Evolutionary conservation across 1,140 invertebrate species (phyloP), one percentile per base, ranked within the genome.

Genomic region (Scylla paramamosain): DNA sequence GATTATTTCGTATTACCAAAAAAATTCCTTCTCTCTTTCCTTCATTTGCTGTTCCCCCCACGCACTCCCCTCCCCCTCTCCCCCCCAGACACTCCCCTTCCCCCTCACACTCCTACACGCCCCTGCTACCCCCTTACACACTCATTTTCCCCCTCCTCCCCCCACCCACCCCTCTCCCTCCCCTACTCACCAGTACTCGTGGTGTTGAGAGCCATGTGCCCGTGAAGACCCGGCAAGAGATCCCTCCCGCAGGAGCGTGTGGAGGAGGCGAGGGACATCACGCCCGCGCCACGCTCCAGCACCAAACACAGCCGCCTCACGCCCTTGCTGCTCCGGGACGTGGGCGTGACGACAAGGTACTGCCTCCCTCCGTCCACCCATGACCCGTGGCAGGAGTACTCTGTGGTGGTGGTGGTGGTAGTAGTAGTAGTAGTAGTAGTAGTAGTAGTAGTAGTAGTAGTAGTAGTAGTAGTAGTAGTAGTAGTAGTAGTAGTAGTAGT

Each of bases 331-430:
- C 95, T 95, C 14, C 96, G 84, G n/a, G 96, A 96, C 16, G 92
- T 95, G 39, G 96, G 96, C 4, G 96, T 96, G 52, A 96, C 96
- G 10, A 96, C 96, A 39, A 96, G 87, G 92, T 95, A 96, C 67
- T 96, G 94, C 14, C 95, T 95, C 0, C 95, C 96, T 0, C 86
- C 96, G 6, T 93, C 94, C 91, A 94, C 94, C 92, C 95, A 94
- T 98, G 98, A 99, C 95, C 98, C 98, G 96, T 98, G 98, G 97
- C 98, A 99, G 1, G 98, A 98, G 97, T 99, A 99, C 96, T 98
- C 98, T 98, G 97, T 10, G 45, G 45, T 29, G 28, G 46, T 12
- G 10, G 52, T 59, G 10, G 28, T 28, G 6, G 90, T 20, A n/a
- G 25, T 59, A 39, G 90, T 90, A 48, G 39, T 90, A 39, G 88